Percentiles rank a stretch among this genome's conserved stretches.
Evolutionary conservation across 92 coral and sea anemone genomes (phyloP).

Genomic region (Porites rus): DNA sequence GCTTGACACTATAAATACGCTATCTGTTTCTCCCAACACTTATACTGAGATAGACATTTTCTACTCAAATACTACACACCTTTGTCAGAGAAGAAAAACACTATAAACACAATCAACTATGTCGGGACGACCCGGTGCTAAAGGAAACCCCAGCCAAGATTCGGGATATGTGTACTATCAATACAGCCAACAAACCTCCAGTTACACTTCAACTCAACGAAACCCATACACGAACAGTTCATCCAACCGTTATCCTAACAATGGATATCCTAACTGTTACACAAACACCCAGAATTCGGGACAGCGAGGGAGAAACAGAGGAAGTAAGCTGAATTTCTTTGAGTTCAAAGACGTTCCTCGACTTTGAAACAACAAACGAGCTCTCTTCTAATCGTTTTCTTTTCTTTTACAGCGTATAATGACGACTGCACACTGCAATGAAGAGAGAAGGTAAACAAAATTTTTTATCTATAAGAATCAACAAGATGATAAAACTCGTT

Average conservation of each 20-base stretch:
- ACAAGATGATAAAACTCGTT: neutral
- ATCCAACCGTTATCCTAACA: too few relatives aligned
- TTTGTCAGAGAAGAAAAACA: neutral
- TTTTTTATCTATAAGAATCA: neutral
- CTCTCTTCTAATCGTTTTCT: neutral
- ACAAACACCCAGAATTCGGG: neutral
- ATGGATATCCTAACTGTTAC: neutral
- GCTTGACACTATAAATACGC: neutral
- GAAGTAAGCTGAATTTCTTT: neutral
- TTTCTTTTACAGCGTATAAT: constrained; percentile 1
- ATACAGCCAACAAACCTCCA: too few relatives aligned
- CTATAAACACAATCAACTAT: neutral
- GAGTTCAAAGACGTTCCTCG: neutral
- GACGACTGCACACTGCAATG: neutral
- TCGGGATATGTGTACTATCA: neutral
- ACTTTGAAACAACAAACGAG: neutral
- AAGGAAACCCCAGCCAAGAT: neutral
- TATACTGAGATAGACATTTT: neutral
- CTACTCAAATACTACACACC: neutral
- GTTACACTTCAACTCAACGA: too few relatives aligned
- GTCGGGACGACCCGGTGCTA: neutral
- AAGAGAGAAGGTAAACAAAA: neutral
- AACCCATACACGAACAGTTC: too few relatives aligned
- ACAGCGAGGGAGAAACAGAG: neutral
- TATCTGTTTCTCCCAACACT: neutral